phyloP scores from a whole-genome alignment of 2,888 invertebrate species.

The Oscheius onirici region DNA sequence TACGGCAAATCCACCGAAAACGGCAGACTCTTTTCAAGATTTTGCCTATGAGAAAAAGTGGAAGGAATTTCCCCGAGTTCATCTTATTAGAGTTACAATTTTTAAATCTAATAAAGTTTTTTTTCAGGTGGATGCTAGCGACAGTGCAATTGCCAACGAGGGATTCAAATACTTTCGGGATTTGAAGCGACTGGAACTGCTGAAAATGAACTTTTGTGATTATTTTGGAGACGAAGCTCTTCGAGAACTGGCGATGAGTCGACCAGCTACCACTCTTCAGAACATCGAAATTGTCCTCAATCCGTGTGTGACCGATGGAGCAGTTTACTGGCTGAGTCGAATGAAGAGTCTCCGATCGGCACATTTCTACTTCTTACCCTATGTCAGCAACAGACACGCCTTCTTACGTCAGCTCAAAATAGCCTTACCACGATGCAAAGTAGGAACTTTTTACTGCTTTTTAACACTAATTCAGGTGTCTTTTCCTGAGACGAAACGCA shows the following conservation, averaged over 20 bases:
- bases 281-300: slow-evolving; percentile 67
- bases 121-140: slow-evolving; percentile 63
- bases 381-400: slow-evolving; percentile 58
- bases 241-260: slow-evolving; percentile 56
- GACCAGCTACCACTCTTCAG: slow-evolving; percentile 52
- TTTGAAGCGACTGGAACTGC: slow-evolving; percentile 49
- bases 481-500: slow-evolving; percentile 59
- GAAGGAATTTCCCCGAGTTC: slow-evolving; percentile 51
- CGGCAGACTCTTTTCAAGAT: background rate
- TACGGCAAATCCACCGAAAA: background rate
- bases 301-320: slow-evolving; percentile 59
- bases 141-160: slow-evolving; percentile 65
- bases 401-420: slow-evolving; percentile 61
- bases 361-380: slow-evolving; percentile 68
- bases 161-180: slow-evolving; percentile 66
- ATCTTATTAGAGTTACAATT: slow-evolving; percentile 52
- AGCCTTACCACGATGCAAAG: slow-evolving; percentile 58
- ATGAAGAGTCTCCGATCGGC: slow-evolving; percentile 52
- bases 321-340: slow-evolving; percentile 59
- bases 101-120: background rate
- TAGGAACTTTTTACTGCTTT: background rate
- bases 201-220: slow-evolving; percentile 69
- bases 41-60: slow-evolving; percentile 42
- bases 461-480: slow-evolving; percentile 43
- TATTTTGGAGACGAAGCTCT: slow-evolving; percentile 67